Evolutionary conservation across 2,113 vertebrate species (phyloP).

Genomic region (Tetrao urogallus): DNA sequence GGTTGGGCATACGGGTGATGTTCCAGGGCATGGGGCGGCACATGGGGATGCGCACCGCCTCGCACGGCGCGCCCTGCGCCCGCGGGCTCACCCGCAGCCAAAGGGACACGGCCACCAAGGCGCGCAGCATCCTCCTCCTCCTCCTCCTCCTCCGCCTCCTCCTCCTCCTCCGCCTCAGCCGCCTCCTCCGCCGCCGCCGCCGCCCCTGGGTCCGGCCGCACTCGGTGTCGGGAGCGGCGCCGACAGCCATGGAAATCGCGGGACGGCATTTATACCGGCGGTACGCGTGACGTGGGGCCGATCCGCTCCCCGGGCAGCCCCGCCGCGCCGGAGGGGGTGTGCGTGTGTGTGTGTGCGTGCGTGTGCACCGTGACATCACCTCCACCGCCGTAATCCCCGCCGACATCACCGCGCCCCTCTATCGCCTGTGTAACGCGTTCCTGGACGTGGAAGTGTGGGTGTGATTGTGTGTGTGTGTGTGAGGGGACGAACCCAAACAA

Average conservation of each 20-base stretch:
- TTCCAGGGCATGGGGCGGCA: constrained; percentile 86
- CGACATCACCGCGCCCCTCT: constrained; percentile 43
- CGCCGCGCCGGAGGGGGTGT: background rate
- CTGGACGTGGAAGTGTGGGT: background rate
- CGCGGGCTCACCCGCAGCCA: constrained; percentile 72
- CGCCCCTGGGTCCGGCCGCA: background rate
- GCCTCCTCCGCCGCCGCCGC: background rate
- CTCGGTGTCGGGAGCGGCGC: background rate
- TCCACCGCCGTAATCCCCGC: constrained; percentile 57
- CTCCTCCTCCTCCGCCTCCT: background rate
- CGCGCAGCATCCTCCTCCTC: constrained; percentile 27
- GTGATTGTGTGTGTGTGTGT: no score
- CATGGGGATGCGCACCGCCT: constrained; percentile 85
- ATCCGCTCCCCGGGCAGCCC: constrained; percentile 44
- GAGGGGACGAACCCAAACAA: background rate
- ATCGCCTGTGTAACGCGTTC: constrained; percentile 17
- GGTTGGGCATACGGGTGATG: constrained; percentile 86
- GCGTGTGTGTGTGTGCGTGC: background rate
- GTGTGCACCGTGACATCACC: constrained; percentile 73
- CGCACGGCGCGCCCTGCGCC: constrained; percentile 80
- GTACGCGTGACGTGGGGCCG: constrained; percentile 74
- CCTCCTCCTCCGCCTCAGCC: background rate
- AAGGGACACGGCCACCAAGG: constrained; percentile 67
- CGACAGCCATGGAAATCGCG: constrained; percentile 58
- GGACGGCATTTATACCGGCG: constrained; percentile 72